A percentile compares a stretch with the other conserved stretches of the same genome.
These are phyloP conservation scores for Xyliphius kryptos DNA, from an alignment of 2,113 vertebrate genomes.

Conservation along the genomic window DNA sequence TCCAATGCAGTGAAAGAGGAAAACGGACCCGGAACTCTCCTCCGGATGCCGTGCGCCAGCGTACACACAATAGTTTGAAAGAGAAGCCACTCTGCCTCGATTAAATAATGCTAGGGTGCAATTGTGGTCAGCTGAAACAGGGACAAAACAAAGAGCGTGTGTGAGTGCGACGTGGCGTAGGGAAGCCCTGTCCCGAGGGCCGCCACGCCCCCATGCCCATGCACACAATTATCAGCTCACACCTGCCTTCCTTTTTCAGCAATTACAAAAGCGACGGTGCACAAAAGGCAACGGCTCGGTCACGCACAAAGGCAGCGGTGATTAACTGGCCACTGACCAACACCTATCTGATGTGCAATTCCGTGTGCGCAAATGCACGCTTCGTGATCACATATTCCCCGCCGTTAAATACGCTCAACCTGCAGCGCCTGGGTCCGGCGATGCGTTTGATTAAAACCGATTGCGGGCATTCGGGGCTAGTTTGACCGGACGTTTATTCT, in stretches of 20 bases:
- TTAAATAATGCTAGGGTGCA: no score
- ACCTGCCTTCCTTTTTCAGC: conserved; percentile 40
- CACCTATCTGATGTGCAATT: conserved; percentile 32
- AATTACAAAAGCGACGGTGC: conserved; percentile 27
- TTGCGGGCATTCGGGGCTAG: conserved; percentile 19
- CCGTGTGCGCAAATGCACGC: conserved; percentile 24
- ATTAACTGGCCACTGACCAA: conserved; percentile 32
- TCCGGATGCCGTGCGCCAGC: no score
- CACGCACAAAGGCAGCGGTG: conserved; percentile 8
- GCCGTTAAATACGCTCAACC: conserved; percentile 3
- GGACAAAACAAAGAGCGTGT: no score
- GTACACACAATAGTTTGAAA: no score
- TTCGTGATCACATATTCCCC: conserved; percentile 18
- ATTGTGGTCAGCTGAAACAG: no score
- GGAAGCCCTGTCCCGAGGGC: no score
- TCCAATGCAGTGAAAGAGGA: no score
- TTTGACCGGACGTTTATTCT: conserved; percentile 29
- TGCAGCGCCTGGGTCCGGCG: neutral
- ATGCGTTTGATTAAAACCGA: conserved; percentile 32
- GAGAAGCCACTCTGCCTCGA: no score
- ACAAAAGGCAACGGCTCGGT: conserved; percentile 22
- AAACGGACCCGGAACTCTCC: no score
- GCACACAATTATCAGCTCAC: conserved; percentile 30
- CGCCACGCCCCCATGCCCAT: conserved; percentile 1
- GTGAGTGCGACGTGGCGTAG: no score